Evolutionary conservation across 2,797 vertebrate species (phyloP).

Genomic region (Graptemys geographica): DNA sequence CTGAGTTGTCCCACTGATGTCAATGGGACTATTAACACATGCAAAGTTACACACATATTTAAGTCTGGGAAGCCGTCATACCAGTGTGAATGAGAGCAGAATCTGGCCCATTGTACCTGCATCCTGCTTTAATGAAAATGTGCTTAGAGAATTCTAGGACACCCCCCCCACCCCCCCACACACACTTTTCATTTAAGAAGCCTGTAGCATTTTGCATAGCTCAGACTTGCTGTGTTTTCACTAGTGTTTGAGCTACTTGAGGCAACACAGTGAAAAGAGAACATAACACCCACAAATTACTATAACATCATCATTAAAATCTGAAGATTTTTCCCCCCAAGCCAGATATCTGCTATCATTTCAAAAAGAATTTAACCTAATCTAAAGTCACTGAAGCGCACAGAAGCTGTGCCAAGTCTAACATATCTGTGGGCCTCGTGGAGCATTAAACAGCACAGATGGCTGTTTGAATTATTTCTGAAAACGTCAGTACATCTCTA

Average conservation of each 20-base stretch:
- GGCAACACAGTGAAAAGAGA: not conserved
- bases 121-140: not conserved
- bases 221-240: not conserved
- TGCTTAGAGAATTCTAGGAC: not conserved
- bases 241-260: not conserved
- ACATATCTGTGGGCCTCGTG: conserved; percentile 26
- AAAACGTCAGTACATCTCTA: not conserved
- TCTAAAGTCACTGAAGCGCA: conserved; percentile 63
- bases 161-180: not conserved
- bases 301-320: conserved; percentile 9
- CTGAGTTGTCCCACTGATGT: not conserved
- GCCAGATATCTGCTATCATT: conserved; percentile 6
- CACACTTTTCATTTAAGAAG: not conserved
- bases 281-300: not conserved
- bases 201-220: not conserved
- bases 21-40: rapidly evolving
- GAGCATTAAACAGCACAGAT: conserved; percentile 54
- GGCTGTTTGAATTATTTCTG: conserved; percentile 46
- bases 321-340: conserved; percentile 30
- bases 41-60: not conserved
- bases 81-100: rapidly evolving
- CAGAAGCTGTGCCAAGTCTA: conserved; percentile 8
- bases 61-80: not conserved
- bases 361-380: conserved; percentile 32
- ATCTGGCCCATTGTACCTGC: rapidly evolving